These are phyloP conservation scores for Copsychus sechellarum DNA, from an alignment of 2,113 vertebrate genomes.

Conservation along the genomic window DNA sequence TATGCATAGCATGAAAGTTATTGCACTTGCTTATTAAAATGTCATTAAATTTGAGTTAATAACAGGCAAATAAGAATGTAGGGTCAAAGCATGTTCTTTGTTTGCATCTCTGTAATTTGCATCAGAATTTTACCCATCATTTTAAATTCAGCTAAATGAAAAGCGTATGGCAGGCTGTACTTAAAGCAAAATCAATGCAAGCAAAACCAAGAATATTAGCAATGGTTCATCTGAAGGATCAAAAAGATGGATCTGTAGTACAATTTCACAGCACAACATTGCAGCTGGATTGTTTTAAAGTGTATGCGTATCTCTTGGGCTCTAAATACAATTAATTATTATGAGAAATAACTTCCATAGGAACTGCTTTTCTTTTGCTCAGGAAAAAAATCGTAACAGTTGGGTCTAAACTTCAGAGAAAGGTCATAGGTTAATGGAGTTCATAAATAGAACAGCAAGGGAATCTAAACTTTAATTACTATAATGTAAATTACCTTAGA, in stretches of 20 bases:
- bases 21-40: not conserved
- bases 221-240: not conserved
- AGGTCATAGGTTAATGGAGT: conserved; percentile 56
- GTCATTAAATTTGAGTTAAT: not conserved
- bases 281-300: not conserved
- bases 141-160: conserved; percentile 13
- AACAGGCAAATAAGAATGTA: not conserved
- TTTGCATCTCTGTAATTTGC: not conserved
- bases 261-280: not conserved
- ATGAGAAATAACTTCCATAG: conserved; percentile 23
- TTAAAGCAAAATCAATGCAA: conserved; percentile 38
- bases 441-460: conserved; percentile 51
- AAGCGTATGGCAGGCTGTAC: not conserved
- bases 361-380: conserved; percentile 16
- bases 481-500: conserved; percentile 49
- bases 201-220: conserved; percentile 26
- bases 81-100: not conserved
- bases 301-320: not conserved
- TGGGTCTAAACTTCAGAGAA: conserved; percentile 48
- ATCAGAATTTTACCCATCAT: conserved; percentile 1
- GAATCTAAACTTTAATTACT: conserved; percentile 60
- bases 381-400: conserved; percentile 19
- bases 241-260: not conserved
- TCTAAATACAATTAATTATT: conserved; percentile 40
- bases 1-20: not conserved